Evolutionary conservation across 2,888 invertebrate genomes (phyloP).

Genomic region (Loripinus fragilis): DNA sequence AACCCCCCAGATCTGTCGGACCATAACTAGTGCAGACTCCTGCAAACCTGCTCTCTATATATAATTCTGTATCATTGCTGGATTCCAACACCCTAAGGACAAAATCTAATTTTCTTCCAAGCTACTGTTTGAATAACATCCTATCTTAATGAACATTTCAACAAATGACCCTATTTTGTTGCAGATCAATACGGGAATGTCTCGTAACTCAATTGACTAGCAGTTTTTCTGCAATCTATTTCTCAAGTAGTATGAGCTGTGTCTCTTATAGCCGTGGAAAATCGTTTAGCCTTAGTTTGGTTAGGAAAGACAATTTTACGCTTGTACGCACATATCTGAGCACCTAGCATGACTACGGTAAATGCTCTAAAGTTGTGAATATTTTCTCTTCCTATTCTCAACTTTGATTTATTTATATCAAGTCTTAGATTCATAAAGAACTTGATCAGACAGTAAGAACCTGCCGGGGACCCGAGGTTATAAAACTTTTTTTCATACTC

Average conservation of each 20-base stretch:
- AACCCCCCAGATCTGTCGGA: too few species aligned
- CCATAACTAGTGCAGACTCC: too few species aligned
- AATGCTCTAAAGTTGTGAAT: too few species aligned
- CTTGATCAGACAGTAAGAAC: too few species aligned
- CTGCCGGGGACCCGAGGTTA: too few species aligned
- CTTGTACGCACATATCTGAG: too few species aligned
- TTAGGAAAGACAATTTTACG: not conserved
- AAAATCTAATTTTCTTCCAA: conserved; percentile 16
- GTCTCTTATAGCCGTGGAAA: not conserved
- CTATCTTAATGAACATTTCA: conserved; percentile 19
- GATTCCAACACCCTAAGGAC: conserved; percentile 15
- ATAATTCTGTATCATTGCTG: not conserved
- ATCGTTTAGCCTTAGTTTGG: not conserved
- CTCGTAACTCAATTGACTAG: conserved; percentile 18
- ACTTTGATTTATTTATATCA: too few species aligned
- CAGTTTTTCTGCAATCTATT: conserved; percentile 17
- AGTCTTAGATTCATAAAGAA: too few species aligned
- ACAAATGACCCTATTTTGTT: conserved; percentile 19
- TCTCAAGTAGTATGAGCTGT: not conserved
- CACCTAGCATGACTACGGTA: too few species aligned
- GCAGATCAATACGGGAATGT: conserved; percentile 3
- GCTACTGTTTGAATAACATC: conserved; percentile 15
- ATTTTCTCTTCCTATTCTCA: too few species aligned
- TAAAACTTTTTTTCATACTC: too few species aligned
- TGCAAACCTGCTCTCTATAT: too few species aligned